These are phyloP conservation scores for Lerista edwardsae DNA, from an alignment of 2,797 vertebrate species.

Conservation along the genomic window DNA sequence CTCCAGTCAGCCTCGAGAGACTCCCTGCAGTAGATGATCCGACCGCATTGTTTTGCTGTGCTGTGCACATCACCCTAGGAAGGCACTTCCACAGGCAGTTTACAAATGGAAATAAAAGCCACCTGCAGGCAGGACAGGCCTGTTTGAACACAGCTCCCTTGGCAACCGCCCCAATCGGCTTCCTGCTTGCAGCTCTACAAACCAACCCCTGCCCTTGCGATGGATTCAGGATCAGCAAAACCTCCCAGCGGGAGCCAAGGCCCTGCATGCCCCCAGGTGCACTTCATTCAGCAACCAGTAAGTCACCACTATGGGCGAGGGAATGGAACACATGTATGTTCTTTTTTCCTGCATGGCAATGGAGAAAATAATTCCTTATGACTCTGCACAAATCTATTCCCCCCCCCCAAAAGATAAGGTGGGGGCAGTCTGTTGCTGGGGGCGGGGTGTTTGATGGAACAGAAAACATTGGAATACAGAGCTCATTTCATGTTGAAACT, in stretches of 20 bases:
- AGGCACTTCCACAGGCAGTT: not conserved
- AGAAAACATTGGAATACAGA: not conserved
- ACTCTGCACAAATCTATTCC: not conserved
- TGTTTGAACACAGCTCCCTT: constrained; percentile 28
- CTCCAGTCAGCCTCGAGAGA: no score
- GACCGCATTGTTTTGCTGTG: not conserved
- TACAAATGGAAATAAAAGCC: not conserved
- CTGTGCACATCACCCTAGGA: not conserved
- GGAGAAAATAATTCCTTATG: not conserved
- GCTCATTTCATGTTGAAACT: not conserved
- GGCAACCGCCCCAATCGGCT: not conserved
- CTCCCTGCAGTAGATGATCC: no score
- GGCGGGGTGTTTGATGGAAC: no score
- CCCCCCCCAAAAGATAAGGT: no score
- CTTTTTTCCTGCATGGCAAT: no score
- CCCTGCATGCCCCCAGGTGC: not conserved
- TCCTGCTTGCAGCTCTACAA: not conserved
- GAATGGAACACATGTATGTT: not conserved
- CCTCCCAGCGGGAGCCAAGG: not conserved
- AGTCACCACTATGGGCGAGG: not conserved
- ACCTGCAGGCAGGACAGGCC: not conserved
- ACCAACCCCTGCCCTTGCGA: not conserved
- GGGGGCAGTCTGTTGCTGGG: not conserved
- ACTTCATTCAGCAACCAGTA: constrained; percentile 35
- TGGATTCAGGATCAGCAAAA: not conserved